Percentiles rank a stretch among this genome's conserved stretches.
phyloP scores from a whole-genome alignment of 2,888 invertebrate genomes.

The Phymatocera aterrima region DNA sequence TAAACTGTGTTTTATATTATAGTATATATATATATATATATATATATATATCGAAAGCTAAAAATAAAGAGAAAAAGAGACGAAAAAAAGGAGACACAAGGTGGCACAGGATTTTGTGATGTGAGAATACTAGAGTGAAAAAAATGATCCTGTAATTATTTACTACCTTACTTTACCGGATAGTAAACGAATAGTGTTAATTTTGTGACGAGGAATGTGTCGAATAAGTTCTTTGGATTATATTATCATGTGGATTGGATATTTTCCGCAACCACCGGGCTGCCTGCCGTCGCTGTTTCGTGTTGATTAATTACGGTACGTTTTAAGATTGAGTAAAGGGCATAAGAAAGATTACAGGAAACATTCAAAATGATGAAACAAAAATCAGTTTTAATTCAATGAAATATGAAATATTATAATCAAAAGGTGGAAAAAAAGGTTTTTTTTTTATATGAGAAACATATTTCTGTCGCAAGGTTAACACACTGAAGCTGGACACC shows the following conservation, averaged over 20 bases:
- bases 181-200: not conserved
- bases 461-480: not conserved
- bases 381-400: not conserved
- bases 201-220: slow-evolving; percentile 48
- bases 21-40: too few species aligned
- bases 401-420: not conserved
- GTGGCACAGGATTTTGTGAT: slow-evolving; percentile 3
- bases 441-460: not conserved
- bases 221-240: slow-evolving; percentile 52
- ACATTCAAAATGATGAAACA: not conserved
- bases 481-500: slow-evolving; percentile 20
- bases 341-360: not conserved
- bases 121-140: not conserved
- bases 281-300: slow-evolving; percentile 45
- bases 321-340: not conserved
- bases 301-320: slow-evolving; percentile 40
- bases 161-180: not conserved
- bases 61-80: not conserved
- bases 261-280: slow-evolving; percentile 50
- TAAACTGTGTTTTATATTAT: not conserved
- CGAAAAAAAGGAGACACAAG: not conserved
- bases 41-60: not conserved
- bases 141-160: not conserved
- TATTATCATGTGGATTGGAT: slow-evolving; percentile 51
- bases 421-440: not conserved